Evolutionary conservation across 64 coral and sea anemone genomes (phyloP).

Genomic region (Acropora yongei): DNA sequence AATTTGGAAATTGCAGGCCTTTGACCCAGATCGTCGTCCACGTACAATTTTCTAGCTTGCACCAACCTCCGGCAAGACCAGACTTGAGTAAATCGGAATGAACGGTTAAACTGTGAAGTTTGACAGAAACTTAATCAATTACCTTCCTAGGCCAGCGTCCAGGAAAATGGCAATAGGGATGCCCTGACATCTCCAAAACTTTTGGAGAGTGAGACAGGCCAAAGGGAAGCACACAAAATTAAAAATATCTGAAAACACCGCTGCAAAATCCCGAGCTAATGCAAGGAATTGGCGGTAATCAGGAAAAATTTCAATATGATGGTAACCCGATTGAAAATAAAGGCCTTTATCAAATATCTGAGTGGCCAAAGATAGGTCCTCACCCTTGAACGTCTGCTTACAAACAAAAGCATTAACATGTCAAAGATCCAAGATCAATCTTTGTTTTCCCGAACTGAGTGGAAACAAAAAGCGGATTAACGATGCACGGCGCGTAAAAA

Average conservation of each 20-base stretch:
- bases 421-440: slow-evolving; percentile 37
- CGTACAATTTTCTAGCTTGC: background rate
- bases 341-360: background rate
- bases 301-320: slow-evolving; percentile 15
- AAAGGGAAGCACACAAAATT: slow-evolving; percentile 42
- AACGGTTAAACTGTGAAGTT: background rate
- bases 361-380: background rate
- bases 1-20: background rate
- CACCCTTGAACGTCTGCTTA: slow-evolving; percentile 4
- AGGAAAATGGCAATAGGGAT: slow-evolving; percentile 15
- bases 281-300: background rate
- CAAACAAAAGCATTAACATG: slow-evolving; percentile 27
- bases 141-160: background rate
- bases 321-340: slow-evolving; percentile 25
- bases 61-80: background rate
- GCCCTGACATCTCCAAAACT: background rate
- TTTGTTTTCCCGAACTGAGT: background rate
- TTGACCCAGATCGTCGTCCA: background rate
- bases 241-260: slow-evolving; percentile 14
- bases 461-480: slow-evolving; percentile 43
- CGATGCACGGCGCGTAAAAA: background rate
- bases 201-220: background rate
- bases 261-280: slow-evolving; percentile 19
- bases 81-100: too few species aligned
- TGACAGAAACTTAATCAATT: background rate